Evolutionary conservation across 2,888 invertebrate species (phyloP), one percentile per base, ranked within the genome.

Genomic region (Agrochola macilenta): DNA sequence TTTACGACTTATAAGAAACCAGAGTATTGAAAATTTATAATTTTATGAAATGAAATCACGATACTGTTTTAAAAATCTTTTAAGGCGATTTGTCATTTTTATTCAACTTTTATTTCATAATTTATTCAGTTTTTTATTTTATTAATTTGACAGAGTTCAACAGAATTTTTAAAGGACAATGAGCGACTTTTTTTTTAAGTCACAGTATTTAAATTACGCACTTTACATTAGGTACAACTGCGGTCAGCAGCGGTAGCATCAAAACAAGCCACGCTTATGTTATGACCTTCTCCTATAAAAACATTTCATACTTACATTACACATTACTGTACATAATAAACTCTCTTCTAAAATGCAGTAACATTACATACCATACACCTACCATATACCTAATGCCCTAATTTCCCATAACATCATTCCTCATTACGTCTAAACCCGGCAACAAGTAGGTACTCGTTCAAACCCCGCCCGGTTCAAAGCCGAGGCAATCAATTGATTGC

Each of bases 401-500:
- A n/a, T 46, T n/a, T 49, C 2, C 26, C 49, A 20, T 43, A 43
- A 30, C 5, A 35, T n/a, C 1, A 74, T 52, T 76, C 20, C 35
- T 14, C 1, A 46, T 75, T 26, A 52, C 49, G 39, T 65, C 26
- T 78, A 52, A 64, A 35, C 30, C 17, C 57, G n/a, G 43, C 57
- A 83, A 61, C 69, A 61, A 78, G 69, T 74, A 82, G 52, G 49
- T 80, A 80, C 61, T 46, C 17, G 35, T 35, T 14, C 5, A 49
- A 46, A 2, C n/a, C 35, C 20, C 43, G n/a, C 49, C 20, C 63
- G 39, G 69, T 66, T 82, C 83, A 85, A 84, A 85, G 86, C 63
- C 17, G 26, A 30, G 69, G 57, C n/a, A 77, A 74, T 75, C 76
- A 87, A 82, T 84, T 80, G 76, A 80, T 82, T 84, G 69, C 72